Evolutionary conservation across 2,888 invertebrate genomes (phyloP).

Genomic region (Eupithecia abbreviata): DNA sequence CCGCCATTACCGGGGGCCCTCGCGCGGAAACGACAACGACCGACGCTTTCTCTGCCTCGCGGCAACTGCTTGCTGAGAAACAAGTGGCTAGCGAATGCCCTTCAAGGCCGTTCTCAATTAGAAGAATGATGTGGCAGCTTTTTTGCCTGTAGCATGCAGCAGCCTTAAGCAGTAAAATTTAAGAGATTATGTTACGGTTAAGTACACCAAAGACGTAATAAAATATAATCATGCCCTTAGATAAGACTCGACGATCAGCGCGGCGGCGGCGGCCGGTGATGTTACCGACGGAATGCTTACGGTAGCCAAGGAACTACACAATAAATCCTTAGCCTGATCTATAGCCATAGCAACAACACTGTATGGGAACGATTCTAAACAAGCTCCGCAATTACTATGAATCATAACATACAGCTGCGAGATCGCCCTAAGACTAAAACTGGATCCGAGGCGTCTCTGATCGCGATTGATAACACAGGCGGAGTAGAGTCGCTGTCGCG

Average conservation of each 20-base stretch:
- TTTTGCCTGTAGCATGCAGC: slow-evolving; percentile 3
- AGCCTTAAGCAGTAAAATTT: background rate
- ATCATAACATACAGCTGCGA: slow-evolving; percentile 30
- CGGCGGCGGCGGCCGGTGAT: background rate
- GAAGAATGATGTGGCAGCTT: slow-evolving; percentile 7
- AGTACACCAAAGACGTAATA: background rate
- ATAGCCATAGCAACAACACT: slow-evolving; percentile 24
- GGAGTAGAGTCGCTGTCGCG: slow-evolving; percentile 69
- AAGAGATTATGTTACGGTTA: background rate
- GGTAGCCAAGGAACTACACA: background rate
- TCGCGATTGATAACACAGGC: slow-evolving; percentile 72
- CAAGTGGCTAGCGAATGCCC: slow-evolving; percentile 51
- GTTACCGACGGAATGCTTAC: background rate
- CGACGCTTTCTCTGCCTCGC: slow-evolving; percentile 76
- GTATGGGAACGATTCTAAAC: slow-evolving; percentile 23
- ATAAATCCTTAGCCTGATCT: slow-evolving; percentile 9
- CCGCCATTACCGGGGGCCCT: slow-evolving; percentile 75
- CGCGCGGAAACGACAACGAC: slow-evolving; percentile 83
- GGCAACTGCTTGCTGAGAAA: slow-evolving; percentile 49
- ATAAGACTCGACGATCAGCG: background rate
- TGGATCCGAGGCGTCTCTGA: slow-evolving; percentile 53
- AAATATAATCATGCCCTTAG: slow-evolving; percentile 3
- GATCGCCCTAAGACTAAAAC: slow-evolving; percentile 1
- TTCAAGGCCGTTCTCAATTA: slow-evolving; percentile 54
- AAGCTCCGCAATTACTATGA: slow-evolving; percentile 34